Evolutionary conservation across 2,888 invertebrate genomes (phyloP).

Genomic region (Drosophila algonquin): DNA sequence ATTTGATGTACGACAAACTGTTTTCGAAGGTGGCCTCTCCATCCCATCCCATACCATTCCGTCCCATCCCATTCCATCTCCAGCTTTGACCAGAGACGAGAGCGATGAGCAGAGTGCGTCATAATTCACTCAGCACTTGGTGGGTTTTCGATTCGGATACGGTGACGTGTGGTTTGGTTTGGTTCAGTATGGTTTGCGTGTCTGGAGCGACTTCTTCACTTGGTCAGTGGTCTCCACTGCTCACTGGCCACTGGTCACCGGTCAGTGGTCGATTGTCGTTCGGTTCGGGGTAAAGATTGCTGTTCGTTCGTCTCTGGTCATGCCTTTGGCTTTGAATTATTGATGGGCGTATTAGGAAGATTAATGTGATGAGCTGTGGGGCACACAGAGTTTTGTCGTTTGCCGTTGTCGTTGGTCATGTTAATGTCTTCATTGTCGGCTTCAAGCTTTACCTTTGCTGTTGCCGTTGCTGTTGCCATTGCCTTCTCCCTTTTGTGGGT

Average conservation of each 20-base stretch:
- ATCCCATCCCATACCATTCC: background rate
- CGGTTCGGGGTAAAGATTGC: constrained; percentile 3
- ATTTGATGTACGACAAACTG: constrained; percentile 76
- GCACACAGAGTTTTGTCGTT: constrained; percentile 69
- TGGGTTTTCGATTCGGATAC: constrained; percentile 41
- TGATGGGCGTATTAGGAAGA: constrained; percentile 79
- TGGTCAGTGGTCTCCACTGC: constrained; percentile 12
- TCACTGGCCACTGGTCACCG: constrained; percentile 7
- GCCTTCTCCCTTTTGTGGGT: constrained; percentile 23
- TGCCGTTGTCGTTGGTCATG: constrained; percentile 68
- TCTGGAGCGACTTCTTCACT: constrained; percentile 52
- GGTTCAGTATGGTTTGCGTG: constrained; percentile 60
- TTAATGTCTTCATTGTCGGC: constrained; percentile 79
- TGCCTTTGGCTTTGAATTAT: constrained; percentile 78
- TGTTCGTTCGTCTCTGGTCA: constrained; percentile 57
- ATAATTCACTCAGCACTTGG: constrained; percentile 75
- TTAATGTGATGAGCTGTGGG: constrained; percentile 75
- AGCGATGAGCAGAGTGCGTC: constrained; percentile 58
- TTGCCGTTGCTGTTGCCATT: constrained; percentile 44
- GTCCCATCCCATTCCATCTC: too few relatives aligned
- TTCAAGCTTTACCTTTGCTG: constrained; percentile 71
- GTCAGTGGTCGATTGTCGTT: constrained; percentile 16
- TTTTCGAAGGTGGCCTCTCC: constrained; percentile 65
- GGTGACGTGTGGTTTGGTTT: background rate
- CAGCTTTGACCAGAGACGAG: constrained; percentile 16